Conservation (phyloP, 2,113 vertebrate genomes). For the Lophotis ruficrista region DNA sequence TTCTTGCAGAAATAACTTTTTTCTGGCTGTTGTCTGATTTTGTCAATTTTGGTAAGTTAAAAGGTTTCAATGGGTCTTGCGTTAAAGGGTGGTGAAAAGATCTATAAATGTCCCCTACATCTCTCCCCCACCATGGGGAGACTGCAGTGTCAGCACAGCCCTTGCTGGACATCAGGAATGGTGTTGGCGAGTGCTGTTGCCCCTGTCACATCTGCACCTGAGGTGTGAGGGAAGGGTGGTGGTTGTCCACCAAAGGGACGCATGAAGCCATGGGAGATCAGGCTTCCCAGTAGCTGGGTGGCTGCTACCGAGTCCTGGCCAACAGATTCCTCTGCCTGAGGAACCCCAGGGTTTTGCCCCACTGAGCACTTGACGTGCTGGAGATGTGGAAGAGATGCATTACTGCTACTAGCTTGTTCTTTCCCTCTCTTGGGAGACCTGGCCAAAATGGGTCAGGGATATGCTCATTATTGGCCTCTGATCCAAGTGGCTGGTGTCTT, state of each 20-base stretch:
- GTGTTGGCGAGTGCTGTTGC: rapidly evolving
- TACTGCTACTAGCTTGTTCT: background rate
- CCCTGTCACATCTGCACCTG: background rate
- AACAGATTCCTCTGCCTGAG: background rate
- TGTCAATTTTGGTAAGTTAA: background rate
- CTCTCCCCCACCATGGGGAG: background rate
- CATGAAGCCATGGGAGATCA: background rate
- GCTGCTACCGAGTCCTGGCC: background rate
- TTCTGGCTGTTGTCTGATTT: background rate
- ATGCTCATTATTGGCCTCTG: background rate
- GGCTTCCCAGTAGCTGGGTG: background rate
- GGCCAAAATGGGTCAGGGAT: background rate
- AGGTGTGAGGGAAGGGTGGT: background rate
- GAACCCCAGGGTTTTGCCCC: background rate
- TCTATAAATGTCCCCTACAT: background rate
- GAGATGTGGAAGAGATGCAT: background rate
- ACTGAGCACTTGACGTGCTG: background rate
- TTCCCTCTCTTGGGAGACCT: background rate
- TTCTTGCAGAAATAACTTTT: background rate
- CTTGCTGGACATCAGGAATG: background rate
- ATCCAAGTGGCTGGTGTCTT: background rate
- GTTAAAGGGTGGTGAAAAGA: background rate
- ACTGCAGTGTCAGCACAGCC: background rate
- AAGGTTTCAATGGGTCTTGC: background rate
- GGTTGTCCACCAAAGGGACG: background rate